Base-by-base conservation (phyloP, 2,888 invertebrate genomes). In the Chalcosyrphus nemorum region DNA sequence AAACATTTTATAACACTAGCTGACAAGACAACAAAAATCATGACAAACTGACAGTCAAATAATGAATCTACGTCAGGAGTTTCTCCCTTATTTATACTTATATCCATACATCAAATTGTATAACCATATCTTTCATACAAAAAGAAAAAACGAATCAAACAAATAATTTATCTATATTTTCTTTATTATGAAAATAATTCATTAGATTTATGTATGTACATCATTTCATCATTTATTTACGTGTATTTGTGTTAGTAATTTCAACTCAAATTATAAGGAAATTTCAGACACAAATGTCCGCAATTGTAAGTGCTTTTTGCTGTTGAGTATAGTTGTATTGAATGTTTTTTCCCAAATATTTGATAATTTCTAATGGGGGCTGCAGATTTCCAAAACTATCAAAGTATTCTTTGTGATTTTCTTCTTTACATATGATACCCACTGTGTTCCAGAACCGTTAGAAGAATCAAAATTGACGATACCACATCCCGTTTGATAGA, bases 381-480 rank as follows among this genome's bases (percentile, higher is more conserved):
- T 86, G 86, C 24, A 90, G 84, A 85, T 90, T 88, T 5, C 90
- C 90, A 81, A 89, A 91, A 68, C 89, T 89, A 76, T 91, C 90
- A 86, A 88, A 91, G 86, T 90, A 91, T 54, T 87, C 81, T 21
- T 88, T 86, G 27, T 87, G 47, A 65, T 88, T 75, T 32, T 86
- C 3, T 86, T 77, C 87, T 90, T 90, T 29, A 80, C 87, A 85
- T 89, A 90, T 65, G 89, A 87, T 86, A 89, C 88, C 90, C 90
- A 89, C 87, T 91, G 90, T 15, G 89, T 89, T 7, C 90, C 90
- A 17, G 32, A 19, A 2, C 86, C 86, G 4, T 38, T 50, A 45
- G 50, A 81, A 50, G 70, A 68, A 86, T 89, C 89, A 68, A 90
- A 87, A 88, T 74, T 74, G 24, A 66, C 24, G 32, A 86, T 71